Conservation (phyloP, 37 sponge, comb jelly and placozoan genomes). For the Haliclona indistincta region DNA sequence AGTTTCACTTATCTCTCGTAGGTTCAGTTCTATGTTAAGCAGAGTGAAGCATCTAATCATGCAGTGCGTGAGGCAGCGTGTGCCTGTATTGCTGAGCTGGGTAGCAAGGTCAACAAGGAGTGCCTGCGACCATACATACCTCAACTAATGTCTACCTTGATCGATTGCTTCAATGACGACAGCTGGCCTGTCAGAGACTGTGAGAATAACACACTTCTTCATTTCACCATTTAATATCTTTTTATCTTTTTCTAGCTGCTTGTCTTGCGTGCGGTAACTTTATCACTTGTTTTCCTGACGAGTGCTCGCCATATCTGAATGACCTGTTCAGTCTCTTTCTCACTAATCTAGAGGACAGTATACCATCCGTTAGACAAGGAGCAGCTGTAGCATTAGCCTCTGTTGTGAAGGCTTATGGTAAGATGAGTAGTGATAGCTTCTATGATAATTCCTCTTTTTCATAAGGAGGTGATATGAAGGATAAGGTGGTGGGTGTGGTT, state of each 20-base stretch:
- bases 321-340: slow-evolving; percentile 77
- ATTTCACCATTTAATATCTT: background rate
- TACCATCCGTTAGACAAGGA: slow-evolving; percentile 93
- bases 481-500: slow-evolving; percentile 36
- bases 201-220: slow-evolving; percentile 3
- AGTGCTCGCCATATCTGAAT: slow-evolving; percentile 51
- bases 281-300: slow-evolving; percentile 82
- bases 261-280: slow-evolving; percentile 95
- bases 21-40: slow-evolving; percentile 77
- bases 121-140: slow-evolving; percentile 49
- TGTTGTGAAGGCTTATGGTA: slow-evolving; percentile 74
- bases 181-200: slow-evolving; percentile 99
- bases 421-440: too few species aligned
- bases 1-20: slow-evolving; percentile 9
- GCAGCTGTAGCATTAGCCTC: slow-evolving; percentile 82
- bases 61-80: slow-evolving; percentile 95
- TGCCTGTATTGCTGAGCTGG: slow-evolving; percentile 95
- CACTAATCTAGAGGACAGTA: slow-evolving; percentile 86
- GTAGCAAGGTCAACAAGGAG: slow-evolving; percentile 69
- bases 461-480: slow-evolving; percentile 66
- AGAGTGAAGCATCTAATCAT: slow-evolving; percentile 88
- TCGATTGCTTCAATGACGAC: slow-evolving; percentile 91
- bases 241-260: too few species aligned
- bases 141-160: slow-evolving; percentile 53
- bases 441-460: too few species aligned